Evolutionary conservation across 2,888 invertebrate genomes (phyloP), one percentile per base, ranked within the genome.

Genomic region (Bombylius major): DNA sequence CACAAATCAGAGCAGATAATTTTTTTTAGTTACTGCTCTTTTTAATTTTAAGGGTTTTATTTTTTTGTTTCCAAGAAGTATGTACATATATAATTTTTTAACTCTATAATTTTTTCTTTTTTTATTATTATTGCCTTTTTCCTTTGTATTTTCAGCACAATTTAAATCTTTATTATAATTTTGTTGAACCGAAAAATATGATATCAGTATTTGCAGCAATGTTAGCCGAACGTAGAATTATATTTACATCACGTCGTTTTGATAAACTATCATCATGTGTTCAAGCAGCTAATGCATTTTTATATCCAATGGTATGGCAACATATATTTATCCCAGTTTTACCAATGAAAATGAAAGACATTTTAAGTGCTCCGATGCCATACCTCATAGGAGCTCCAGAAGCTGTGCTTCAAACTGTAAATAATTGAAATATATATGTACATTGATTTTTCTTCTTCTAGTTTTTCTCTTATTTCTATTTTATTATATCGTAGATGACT

Each of bases 301-400:
- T 99, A 47, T 97, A 95, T 75, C 98, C 98, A 1, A 96, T 99
- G 95, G 87, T 88, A 63, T 98, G 98, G 98, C 97, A 98, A 75
- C 96, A 97, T 68, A 92, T 98, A 69, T 98, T 91, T 73, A 96
- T 98, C 75, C 97, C 97, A 54, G 88, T 98, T 64, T 76, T 97
- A 67, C 96, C 97, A 32, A 81, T 84, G 71, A 84, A 88, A 68
- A 80, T 97, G 60, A 84, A 89, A 62, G 97, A 96, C 75, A 92
- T 92, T 73, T 76, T 94, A 62, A 78, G 87, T 64, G 98, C 98
- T 13, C 98, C 98, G 1, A 98, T 98, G 97, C 98, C 98, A 50
- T 98, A 90, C 77, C 79, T 98, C 50, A 95, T 98, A 67, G 98
- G 98, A 59, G 92, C 97, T 60, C 96, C 96, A 62, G 81, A 86